Percentiles rank a stretch among this genome's conserved stretches.
Evolutionary conservation across 2,113 vertebrate species (phyloP).

Genomic region (Hippopotamus amphibius): DNA sequence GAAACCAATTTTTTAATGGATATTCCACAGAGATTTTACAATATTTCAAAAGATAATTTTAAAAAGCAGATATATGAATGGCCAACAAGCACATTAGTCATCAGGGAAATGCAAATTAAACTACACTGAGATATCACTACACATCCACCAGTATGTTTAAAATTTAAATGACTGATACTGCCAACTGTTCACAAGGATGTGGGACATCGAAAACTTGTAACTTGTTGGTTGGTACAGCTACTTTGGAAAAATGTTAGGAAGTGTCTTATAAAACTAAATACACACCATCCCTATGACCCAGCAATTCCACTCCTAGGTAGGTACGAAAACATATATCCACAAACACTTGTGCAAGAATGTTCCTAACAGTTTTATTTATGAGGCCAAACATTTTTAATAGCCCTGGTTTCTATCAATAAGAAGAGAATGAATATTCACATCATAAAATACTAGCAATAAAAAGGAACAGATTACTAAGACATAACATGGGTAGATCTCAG

Average conservation of each 20-base stretch:
- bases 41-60: neutral
- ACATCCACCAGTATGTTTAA: neutral
- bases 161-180: neutral
- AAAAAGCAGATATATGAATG: neutral
- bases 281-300: neutral
- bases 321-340: neutral
- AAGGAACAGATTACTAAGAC: neutral
- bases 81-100: neutral
- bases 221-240: neutral
- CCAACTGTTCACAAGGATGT: neutral
- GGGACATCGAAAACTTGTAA: neutral
- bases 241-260: neutral
- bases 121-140: neutral
- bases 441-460: neutral
- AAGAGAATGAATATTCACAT: neutral
- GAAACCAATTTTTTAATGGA: constrained; percentile 11
- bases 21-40: neutral
- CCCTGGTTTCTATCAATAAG: neutral
- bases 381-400: neutral
- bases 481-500: neutral
- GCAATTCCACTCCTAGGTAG: neutral
- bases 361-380: neutral
- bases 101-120: neutral
- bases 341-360: neutral
- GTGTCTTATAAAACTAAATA: constrained; percentile 13